phyloP scores from a whole-genome alignment of 37 sponge, comb jelly and placozoan species.

The Theonella swinhoei region DNA sequence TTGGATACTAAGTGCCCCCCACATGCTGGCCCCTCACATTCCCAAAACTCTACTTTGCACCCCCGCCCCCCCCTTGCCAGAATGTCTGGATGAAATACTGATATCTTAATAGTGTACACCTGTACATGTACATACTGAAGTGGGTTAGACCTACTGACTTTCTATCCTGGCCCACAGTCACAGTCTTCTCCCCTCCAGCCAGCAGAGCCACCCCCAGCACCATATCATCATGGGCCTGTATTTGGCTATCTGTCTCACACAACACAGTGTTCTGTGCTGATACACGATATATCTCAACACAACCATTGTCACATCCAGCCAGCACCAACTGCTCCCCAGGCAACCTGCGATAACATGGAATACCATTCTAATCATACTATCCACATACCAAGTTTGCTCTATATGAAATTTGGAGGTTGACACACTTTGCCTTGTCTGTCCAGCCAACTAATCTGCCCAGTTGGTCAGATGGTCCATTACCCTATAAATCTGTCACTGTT shows the following conservation, averaged over 20 bases:
- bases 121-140: too few species aligned
- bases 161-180: slow-evolving; percentile 67
- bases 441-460: neutral
- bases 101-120: too few species aligned
- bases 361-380: neutral
- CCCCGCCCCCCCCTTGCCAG: too few species aligned
- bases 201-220: slow-evolving; percentile 30
- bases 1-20: too few species aligned
- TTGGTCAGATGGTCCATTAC: neutral
- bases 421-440: too few species aligned
- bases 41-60: too few species aligned
- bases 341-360: slow-evolving; percentile 2
- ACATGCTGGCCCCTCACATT: too few species aligned
- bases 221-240: slow-evolving; percentile 64
- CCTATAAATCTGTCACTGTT: neutral
- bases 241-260: neutral
- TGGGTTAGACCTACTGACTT: slow-evolving; percentile 36
- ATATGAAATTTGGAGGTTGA: too few species aligned
- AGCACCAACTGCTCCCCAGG: slow-evolving; percentile 14
- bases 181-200: slow-evolving; percentile 15
- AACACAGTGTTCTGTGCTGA: slow-evolving; percentile 5
- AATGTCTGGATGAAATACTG: too few species aligned
- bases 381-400: neutral
- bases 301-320: slow-evolving; percentile 47
- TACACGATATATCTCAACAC: slow-evolving; percentile 32